phyloP scores from a whole-genome alignment of 2,113 vertebrate species.

The Anhinga anhinga region DNA sequence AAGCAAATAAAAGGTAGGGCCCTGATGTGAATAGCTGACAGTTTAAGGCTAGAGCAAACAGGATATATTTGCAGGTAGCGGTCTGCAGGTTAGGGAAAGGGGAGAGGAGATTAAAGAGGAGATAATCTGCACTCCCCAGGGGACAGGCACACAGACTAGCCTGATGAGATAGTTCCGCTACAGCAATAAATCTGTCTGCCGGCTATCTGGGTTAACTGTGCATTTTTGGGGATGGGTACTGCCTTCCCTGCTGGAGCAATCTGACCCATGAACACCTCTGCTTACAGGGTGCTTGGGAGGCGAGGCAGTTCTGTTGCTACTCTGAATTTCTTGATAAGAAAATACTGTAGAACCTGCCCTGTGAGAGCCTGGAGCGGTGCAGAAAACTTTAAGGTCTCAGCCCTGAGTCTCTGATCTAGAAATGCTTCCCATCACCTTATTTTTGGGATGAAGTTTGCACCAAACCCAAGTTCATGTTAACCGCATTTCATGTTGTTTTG shows the following conservation, averaged over 20 bases:
- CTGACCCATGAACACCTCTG: background rate
- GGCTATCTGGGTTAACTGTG: background rate
- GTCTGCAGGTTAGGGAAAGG: background rate
- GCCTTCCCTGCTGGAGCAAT: background rate
- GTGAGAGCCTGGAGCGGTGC: background rate
- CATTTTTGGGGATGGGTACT: background rate
- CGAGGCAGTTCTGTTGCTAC: background rate
- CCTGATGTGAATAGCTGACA: background rate
- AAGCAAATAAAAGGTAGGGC: background rate
- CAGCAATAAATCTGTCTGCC: background rate
- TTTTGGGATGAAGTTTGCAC: background rate
- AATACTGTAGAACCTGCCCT: background rate
- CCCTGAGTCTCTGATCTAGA: background rate
- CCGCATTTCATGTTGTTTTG: background rate
- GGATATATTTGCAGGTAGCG: background rate
- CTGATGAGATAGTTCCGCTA: background rate
- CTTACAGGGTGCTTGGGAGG: background rate
- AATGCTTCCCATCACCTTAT: background rate
- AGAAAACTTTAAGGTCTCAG: background rate
- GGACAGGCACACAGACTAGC: background rate
- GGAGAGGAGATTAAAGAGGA: constrained; percentile 6
- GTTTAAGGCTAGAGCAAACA: constrained; percentile 22
- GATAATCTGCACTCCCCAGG: background rate
- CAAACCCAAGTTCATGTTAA: background rate
- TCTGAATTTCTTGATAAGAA: background rate